Conservation (phyloP, 64 coral and sea anemone genomes). For the Anthopleura sola region DNA sequence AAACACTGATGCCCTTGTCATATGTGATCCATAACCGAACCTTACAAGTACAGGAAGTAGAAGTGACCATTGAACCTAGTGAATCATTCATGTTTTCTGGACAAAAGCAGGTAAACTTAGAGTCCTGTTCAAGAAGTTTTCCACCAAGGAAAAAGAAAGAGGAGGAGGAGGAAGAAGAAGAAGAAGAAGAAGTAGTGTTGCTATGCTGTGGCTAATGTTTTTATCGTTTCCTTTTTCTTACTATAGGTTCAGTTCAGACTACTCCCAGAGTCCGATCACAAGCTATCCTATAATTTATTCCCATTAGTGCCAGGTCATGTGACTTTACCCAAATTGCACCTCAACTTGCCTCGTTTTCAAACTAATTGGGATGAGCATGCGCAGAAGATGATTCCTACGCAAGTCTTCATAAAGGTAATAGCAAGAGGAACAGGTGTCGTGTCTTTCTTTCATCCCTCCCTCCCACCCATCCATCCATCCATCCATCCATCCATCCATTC, state of each 20-base stretch:
- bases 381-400: slow-evolving; percentile 90
- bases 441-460: too few species aligned
- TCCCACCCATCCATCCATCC: too few species aligned
- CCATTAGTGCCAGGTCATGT: slow-evolving; percentile 83
- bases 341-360: slow-evolving; percentile 93
- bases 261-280: slow-evolving; percentile 80
- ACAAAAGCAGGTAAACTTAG: slow-evolving; percentile 72
- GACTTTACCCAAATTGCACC: slow-evolving; percentile 78
- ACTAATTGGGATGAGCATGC: slow-evolving; percentile 82
- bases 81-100: slow-evolving; percentile 97
- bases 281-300: slow-evolving; percentile 81
- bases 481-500: too few species aligned
- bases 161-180: too few species aligned
- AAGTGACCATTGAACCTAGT: slow-evolving; percentile 80
- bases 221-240: not conserved
- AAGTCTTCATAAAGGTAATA: slow-evolving; percentile 92
- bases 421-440: not conserved
- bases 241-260: slow-evolving; percentile 84
- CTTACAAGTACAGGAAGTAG: slow-evolving; percentile 82
- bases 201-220: not conserved
- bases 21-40: slow-evolving; percentile 92
- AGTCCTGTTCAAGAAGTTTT: not conserved
- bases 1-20: slow-evolving; percentile 57
- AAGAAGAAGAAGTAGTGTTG: not conserved
- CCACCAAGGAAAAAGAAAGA: not conserved